A percentile compares a stretch with the other conserved stretches of the same genome.
These are phyloP conservation scores for Stomatorhinus ivindoensis DNA, from an alignment of 2,113 vertebrate species.

Conservation along the genomic window DNA sequence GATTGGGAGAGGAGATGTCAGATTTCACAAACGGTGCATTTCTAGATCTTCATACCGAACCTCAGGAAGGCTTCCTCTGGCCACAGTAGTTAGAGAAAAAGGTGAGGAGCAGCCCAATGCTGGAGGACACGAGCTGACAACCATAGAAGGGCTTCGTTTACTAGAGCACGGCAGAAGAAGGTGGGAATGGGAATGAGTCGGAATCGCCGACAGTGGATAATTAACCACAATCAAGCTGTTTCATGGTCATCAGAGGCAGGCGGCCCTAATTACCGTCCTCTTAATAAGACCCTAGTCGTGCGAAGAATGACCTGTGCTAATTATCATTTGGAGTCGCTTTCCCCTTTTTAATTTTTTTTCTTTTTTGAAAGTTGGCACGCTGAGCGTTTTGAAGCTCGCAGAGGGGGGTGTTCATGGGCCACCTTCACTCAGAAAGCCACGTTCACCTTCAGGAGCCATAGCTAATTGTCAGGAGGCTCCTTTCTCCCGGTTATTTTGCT, in stretches of 20 bases:
- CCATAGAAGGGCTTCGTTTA: neutral
- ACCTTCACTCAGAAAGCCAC: neutral
- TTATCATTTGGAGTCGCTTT: constrained; percentile 13
- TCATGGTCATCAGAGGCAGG: constrained; percentile 21
- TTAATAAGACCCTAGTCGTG: constrained; percentile 24
- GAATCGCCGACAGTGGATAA: constrained; percentile 16
- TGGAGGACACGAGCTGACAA: neutral
- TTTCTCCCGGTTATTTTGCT: neutral
- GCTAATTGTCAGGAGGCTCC: neutral
- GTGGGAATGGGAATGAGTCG: neutral
- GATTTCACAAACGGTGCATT: neutral
- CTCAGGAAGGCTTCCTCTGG: neutral
- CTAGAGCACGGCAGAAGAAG: neutral
- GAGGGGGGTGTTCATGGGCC: neutral
- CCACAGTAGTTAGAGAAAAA: neutral
- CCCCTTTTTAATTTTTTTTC: neutral
- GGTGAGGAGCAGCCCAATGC: neutral
- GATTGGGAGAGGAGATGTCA: neutral
- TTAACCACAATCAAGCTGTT: constrained; percentile 34
- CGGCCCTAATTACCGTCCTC: constrained; percentile 25
- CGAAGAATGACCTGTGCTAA: constrained; percentile 29
- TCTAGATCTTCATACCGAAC: neutral
- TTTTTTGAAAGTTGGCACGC: neutral
- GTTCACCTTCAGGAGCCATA: neutral
- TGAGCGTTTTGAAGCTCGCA: neutral